Evolutionary conservation across 2,113 vertebrate species (phyloP).

Genomic region (Cyphomyrus discorhynchus): DNA sequence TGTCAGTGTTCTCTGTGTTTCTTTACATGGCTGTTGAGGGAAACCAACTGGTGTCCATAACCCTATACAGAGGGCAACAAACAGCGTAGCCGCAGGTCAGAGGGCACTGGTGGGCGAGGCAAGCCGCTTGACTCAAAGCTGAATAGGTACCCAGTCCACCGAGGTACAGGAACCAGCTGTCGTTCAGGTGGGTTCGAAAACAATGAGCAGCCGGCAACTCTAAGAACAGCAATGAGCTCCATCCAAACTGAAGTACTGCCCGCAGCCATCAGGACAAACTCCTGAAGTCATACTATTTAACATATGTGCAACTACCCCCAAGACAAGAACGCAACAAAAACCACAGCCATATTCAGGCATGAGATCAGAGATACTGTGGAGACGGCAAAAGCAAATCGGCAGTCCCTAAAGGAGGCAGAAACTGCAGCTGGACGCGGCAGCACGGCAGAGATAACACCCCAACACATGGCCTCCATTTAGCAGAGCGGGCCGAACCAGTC

Average conservation of each 20-base stretch:
- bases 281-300: not conserved
- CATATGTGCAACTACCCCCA: not conserved
- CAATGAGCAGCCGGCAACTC: not conserved
- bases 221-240: not conserved
- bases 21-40: not conserved
- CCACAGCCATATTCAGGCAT: not conserved
- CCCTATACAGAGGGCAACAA: not conserved
- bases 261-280: not conserved
- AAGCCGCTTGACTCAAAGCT: not conserved
- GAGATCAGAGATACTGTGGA: not conserved
- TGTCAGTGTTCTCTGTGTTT: not conserved
- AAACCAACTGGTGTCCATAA: not conserved
- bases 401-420: not conserved
- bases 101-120: not conserved
- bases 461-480: constrained; percentile 11
- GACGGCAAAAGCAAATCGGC: not conserved
- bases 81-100: not conserved
- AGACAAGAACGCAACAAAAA: not conserved
- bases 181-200: not conserved
- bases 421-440: not conserved
- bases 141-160: not conserved
- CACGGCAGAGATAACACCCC: not conserved
- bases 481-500: not conserved
- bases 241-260: not conserved
- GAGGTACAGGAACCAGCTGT: not conserved